Percentiles rank a stretch among this genome's conserved stretches.
phyloP scores from a whole-genome alignment of 2,888 invertebrate genomes.

The Andrena praecox region DNA sequence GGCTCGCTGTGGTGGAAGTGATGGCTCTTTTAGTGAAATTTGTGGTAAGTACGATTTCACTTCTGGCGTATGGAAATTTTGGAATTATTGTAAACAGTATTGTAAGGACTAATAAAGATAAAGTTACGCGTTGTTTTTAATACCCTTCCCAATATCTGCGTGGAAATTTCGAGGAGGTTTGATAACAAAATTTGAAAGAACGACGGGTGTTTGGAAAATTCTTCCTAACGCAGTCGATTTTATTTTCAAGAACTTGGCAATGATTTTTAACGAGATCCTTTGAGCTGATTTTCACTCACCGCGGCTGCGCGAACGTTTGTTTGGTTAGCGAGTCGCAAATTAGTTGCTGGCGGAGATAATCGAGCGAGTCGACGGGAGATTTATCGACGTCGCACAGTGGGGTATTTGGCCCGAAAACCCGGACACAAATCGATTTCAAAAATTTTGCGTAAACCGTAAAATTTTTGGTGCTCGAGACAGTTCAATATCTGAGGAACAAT shows the following conservation, averaged over 20 bases:
- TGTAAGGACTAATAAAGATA: no score
- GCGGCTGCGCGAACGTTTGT: background rate
- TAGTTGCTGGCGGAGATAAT: background rate
- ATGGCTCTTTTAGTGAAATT: no score
- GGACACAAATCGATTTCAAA: no score
- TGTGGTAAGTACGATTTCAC: no score
- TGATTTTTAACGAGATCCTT: background rate
- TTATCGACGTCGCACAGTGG: slow-evolving; percentile 4
- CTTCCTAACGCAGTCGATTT: background rate
- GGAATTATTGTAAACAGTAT: slow-evolving; percentile 13
- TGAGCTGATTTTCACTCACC: slow-evolving; percentile 3
- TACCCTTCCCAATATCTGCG: background rate
- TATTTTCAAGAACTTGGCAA: no score
- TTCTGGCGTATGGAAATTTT: background rate
- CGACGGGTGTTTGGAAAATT: background rate
- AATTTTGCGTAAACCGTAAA: no score
- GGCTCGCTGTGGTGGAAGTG: no score
- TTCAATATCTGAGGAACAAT: no score
- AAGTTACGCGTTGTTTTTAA: background rate
- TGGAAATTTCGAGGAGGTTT: background rate
- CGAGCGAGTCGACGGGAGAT: slow-evolving; percentile 12
- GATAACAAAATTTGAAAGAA: background rate
- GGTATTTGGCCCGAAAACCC: no score
- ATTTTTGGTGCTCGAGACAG: no score
- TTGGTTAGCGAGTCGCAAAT: background rate